These are phyloP conservation scores for Malurus leucopterus DNA, from an alignment of 2,797 vertebrate species.

Conservation along the genomic window DNA sequence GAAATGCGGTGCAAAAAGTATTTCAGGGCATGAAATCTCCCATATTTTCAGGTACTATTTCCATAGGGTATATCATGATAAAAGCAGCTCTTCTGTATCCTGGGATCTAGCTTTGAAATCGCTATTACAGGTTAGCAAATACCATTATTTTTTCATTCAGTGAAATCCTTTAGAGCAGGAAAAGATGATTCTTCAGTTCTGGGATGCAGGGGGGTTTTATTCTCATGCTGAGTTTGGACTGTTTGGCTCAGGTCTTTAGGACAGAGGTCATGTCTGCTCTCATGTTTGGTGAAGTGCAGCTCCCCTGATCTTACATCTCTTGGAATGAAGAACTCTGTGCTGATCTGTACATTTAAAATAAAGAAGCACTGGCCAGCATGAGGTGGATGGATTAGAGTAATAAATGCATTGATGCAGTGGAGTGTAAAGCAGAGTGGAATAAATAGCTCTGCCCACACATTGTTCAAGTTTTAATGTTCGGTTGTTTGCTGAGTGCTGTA, in stretches of 20 bases:
- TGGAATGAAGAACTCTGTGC: neutral
- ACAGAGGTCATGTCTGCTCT: neutral
- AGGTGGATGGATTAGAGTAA: neutral
- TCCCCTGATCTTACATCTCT: neutral
- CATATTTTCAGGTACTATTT: neutral
- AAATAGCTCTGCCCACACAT: neutral
- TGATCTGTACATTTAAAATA: neutral
- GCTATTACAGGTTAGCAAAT: neutral
- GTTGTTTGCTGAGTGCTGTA: neutral
- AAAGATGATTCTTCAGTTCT: neutral
- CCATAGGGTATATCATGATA: rapidly evolving
- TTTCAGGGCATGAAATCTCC: neutral
- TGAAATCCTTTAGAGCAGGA: neutral
- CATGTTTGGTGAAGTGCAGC: neutral
- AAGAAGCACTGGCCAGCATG: neutral
- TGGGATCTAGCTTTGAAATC: neutral
- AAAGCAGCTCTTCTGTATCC: neutral
- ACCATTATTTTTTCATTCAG: neutral
- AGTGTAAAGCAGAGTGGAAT: neutral
- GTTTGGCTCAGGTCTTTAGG: neutral
- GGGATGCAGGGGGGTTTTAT: neutral
- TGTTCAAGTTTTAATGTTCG: neutral
- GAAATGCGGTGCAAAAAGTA: neutral
- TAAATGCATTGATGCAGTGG: neutral
- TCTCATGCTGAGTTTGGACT: rapidly evolving